Percentiles rank a stretch among this genome's conserved stretches.
Evolutionary conservation across 53 echinoderm and acorn worm species (phyloP).

Genomic region (Antedon mediterranea): DNA sequence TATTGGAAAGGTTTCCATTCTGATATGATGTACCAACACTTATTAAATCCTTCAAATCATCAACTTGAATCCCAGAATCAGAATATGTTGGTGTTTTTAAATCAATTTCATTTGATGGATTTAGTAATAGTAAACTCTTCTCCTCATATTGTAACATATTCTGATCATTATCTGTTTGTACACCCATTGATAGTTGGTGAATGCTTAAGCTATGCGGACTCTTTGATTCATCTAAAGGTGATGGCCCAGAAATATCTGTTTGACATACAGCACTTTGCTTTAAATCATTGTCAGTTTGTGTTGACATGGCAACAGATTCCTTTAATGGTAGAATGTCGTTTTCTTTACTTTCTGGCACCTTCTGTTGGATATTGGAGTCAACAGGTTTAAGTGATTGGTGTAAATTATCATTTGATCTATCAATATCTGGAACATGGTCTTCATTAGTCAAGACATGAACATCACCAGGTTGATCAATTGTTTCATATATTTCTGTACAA

Average conservation of each 20-base stretch:
- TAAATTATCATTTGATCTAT: neutral
- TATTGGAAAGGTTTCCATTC: neutral
- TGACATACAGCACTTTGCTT: neutral
- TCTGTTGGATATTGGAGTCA: too few species aligned
- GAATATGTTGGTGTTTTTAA: neutral
- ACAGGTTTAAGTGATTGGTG: neutral
- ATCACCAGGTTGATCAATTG: neutral
- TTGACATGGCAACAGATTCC: neutral
- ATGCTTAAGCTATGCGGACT: neutral
- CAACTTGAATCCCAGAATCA: neutral
- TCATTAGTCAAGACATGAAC: neutral
- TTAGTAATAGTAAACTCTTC: neutral
- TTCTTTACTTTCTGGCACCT: too few species aligned
- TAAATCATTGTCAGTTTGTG: neutral
- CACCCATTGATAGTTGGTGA: neutral
- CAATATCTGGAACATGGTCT: neutral
- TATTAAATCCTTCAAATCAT: neutral
- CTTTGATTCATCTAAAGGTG: neutral
- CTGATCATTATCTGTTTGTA: neutral
- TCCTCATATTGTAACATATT: neutral
- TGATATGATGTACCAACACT: neutral
- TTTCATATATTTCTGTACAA: neutral
- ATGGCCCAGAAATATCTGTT: neutral
- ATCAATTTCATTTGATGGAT: neutral
- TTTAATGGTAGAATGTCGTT: neutral